Percentiles rank a stretch among this genome's conserved stretches.
phyloP scores from a whole-genome alignment of 2,113 vertebrate genomes.

The Cyphomyrus plagiostoma region DNA sequence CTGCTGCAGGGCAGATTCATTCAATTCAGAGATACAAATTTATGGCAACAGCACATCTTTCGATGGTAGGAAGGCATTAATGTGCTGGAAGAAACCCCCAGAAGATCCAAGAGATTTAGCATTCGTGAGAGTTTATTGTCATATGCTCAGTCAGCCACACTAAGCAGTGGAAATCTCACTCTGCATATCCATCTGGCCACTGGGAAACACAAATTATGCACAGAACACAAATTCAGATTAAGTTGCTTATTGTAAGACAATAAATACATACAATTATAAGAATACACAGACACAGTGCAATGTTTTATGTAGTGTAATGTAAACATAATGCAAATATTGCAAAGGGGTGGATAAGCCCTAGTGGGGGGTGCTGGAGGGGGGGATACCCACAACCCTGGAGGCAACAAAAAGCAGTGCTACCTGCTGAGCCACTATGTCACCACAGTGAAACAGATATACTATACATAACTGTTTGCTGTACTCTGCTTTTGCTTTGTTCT shows the following conservation, averaged over 20 bases:
- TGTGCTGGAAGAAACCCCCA: neutral
- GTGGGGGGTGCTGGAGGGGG: neutral
- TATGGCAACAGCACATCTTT: neutral
- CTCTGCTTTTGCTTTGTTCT: neutral
- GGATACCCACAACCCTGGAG: neutral
- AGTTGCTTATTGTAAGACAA: neutral
- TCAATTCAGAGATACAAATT: neutral
- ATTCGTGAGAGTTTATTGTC: neutral
- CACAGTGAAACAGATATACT: neutral
- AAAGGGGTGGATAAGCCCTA: neutral
- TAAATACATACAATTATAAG: neutral
- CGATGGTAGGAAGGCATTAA: neutral
- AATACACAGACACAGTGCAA: neutral
- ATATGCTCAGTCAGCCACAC: neutral
- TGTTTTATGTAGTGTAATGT: neutral
- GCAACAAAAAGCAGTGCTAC: neutral
- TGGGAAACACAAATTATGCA: neutral
- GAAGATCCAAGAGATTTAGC: neutral
- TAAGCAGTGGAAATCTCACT: neutral
- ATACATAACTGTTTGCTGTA: neutral
- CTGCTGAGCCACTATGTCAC: neutral
- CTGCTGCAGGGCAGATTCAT: neutral
- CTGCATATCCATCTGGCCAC: neutral
- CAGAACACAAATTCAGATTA: neutral
- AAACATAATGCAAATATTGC: neutral